Evolutionary conservation across 2,797 vertebrate species (phyloP).

Genomic region (Anomalospiza imberbis): DNA sequence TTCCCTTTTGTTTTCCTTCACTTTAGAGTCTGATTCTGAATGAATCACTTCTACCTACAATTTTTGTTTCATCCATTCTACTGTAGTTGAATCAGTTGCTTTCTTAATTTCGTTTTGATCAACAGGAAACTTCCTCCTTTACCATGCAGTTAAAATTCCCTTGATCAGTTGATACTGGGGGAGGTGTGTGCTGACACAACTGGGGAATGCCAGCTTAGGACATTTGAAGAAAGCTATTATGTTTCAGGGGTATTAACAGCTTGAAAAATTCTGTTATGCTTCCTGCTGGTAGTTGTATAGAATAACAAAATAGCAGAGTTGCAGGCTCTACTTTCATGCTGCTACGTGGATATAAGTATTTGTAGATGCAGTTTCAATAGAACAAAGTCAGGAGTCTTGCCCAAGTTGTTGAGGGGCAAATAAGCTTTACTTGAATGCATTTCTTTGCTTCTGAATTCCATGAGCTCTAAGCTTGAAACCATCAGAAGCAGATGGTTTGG

Average conservation of each 20-base stretch:
- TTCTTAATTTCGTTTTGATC: not conserved
- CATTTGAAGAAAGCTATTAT: not conserved
- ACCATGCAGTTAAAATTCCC: not conserved
- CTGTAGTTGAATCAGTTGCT: not conserved
- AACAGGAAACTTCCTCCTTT: not conserved
- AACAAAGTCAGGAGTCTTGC: not conserved
- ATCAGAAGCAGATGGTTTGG: not conserved
- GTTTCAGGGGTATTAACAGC: not conserved
- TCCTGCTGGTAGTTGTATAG: not conserved
- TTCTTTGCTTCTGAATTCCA: not conserved
- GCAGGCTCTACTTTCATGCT: not conserved
- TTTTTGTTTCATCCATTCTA: not conserved
- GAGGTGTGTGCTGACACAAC: not conserved
- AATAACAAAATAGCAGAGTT: not conserved
- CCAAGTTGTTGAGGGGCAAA: not conserved
- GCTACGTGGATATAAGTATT: accelerated
- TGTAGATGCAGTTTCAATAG: not conserved
- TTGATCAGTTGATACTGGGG: not conserved
- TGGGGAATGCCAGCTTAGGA: not conserved
- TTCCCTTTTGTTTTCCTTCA: not conserved
- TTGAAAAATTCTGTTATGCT: not conserved
- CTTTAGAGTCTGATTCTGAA: not conserved
- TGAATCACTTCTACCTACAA: not conserved
- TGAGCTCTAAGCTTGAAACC: not conserved
- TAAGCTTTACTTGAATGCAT: not conserved